Evolutionary conservation across 2,113 vertebrate species (phyloP).

Genomic region (Cranoglanis bouderius): DNA sequence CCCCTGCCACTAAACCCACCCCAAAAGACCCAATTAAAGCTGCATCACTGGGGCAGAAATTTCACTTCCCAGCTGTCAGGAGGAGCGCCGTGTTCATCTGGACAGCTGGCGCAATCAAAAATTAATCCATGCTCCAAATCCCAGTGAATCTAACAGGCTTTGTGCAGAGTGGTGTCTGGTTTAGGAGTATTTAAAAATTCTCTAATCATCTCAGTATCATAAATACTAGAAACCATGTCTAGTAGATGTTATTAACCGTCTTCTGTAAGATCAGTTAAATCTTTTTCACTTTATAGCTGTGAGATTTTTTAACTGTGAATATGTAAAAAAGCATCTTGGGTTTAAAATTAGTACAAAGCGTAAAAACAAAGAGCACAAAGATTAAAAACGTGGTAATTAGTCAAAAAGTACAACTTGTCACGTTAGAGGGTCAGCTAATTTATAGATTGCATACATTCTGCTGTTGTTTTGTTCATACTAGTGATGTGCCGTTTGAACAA

Average conservation of each 20-base stretch:
- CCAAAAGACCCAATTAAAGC: conserved; percentile 17
- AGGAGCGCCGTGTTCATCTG: background rate
- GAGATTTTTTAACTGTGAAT: background rate
- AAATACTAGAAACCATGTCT: background rate
- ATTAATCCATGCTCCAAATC: conserved; percentile 27
- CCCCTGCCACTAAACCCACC: background rate
- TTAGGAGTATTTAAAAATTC: background rate
- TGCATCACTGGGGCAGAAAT: conserved; percentile 1
- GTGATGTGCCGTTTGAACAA: background rate
- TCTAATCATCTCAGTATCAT: background rate
- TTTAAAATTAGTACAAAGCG: background rate
- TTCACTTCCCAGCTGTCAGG: conserved; percentile 32
- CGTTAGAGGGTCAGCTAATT: background rate
- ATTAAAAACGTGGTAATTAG: background rate
- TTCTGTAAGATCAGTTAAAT: background rate
- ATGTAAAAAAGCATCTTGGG: background rate
- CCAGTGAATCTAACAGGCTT: no score
- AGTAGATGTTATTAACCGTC: background rate
- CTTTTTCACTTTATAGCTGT: background rate
- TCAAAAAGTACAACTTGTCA: background rate
- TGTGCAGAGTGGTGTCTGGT: background rate
- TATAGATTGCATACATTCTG: background rate
- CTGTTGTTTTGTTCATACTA: background rate
- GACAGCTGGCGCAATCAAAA: conserved; percentile 38
- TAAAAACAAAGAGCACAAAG: no score